These are phyloP conservation scores for Melanotaenia nigrans DNA, from an alignment of 2,797 vertebrate genomes.

Conservation along the genomic window DNA sequence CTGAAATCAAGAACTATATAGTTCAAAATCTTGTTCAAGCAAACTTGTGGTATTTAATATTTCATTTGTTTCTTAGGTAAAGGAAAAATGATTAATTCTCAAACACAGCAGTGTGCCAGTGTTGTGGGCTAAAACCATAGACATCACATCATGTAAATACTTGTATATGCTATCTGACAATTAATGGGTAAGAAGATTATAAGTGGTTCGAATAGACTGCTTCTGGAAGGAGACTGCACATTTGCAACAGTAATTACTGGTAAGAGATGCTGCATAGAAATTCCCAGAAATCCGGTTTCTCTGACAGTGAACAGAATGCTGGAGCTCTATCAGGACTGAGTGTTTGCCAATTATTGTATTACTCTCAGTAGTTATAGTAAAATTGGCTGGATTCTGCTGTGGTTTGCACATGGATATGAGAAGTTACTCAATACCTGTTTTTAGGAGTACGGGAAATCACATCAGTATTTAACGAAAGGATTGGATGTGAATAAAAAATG, in stretches of 20 bases:
- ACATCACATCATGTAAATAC: slow-evolving; percentile 53
- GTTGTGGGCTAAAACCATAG: slow-evolving; percentile 32
- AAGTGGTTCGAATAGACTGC: slow-evolving; percentile 31
- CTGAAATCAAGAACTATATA: background rate
- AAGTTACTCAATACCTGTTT: slow-evolving; percentile 55
- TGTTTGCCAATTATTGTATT: slow-evolving; percentile 66
- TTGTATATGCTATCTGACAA: slow-evolving; percentile 30
- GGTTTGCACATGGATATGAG: slow-evolving; percentile 41
- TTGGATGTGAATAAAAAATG: slow-evolving; percentile 6
- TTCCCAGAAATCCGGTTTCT: slow-evolving; percentile 66
- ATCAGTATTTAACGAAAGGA: slow-evolving; percentile 18
- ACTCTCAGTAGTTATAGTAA: slow-evolving; percentile 50
- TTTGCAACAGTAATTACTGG: slow-evolving; percentile 53
- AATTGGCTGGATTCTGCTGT: slow-evolving; percentile 45
- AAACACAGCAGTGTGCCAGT: slow-evolving; percentile 18
- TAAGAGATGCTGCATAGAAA: slow-evolving; percentile 44
- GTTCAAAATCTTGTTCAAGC: background rate
- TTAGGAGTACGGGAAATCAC: slow-evolving; percentile 37
- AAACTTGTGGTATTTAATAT: background rate
- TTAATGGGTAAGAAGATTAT: slow-evolving; percentile 59
- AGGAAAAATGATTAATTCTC: background rate
- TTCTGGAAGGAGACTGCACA: slow-evolving; percentile 47
- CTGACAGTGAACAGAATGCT: slow-evolving; percentile 70
- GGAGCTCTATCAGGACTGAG: slow-evolving; percentile 53
- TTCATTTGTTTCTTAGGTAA: slow-evolving; percentile 4